Conservation (phyloP, 2,113 vertebrate genomes). For the Cettia cetti region DNA sequence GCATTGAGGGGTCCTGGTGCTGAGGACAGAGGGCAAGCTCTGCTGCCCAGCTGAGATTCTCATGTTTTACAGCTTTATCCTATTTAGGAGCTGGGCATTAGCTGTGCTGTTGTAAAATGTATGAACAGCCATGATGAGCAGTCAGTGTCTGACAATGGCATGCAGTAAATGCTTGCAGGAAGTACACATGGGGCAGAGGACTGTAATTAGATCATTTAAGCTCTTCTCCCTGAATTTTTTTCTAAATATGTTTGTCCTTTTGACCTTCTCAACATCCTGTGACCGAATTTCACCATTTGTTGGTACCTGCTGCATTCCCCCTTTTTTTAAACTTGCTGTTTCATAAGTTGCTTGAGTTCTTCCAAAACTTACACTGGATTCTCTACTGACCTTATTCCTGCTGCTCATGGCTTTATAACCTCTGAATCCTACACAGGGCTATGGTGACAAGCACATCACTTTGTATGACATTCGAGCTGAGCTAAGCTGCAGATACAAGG, state of each 20-base stretch:
- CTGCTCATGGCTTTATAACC: background rate
- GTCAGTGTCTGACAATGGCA: background rate
- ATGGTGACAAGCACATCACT: conserved; percentile 98
- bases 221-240: background rate
- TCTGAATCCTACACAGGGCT: conserved; percentile 77
- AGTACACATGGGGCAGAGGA: background rate
- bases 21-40: background rate
- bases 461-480: conserved; percentile 97
- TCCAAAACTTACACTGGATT: background rate
- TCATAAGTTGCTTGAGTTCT: background rate
- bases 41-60: background rate
- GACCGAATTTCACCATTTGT: background rate
- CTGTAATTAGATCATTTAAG: background rate
- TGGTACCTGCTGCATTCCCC: background rate
- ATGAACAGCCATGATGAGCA: background rate
- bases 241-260: background rate
- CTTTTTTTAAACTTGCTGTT: background rate
- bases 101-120: background rate
- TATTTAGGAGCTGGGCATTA: background rate
- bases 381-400: background rate
- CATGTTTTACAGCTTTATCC: background rate
- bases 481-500: conserved; percentile 97
- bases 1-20: background rate
- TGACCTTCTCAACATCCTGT: background rate
- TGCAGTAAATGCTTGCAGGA: background rate